phyloP scores from a whole-genome alignment of 2,888 invertebrate species.

The Drosophila austrosaltans region DNA sequence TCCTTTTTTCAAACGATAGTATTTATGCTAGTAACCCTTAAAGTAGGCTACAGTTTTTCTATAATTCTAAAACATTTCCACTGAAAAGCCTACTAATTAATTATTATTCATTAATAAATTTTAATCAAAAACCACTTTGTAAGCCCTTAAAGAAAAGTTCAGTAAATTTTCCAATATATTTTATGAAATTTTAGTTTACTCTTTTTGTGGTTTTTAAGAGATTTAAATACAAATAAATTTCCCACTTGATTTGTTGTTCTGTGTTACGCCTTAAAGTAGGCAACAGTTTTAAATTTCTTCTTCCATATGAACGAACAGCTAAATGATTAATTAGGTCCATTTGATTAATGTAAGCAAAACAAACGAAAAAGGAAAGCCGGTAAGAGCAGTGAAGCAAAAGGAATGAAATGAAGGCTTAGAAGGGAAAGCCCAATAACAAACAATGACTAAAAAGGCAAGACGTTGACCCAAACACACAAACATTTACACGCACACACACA shows the following conservation, averaged over 20 bases:
- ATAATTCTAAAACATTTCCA: too few species aligned
- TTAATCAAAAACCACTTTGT: too few species aligned
- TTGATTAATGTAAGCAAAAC: slow-evolving; percentile 57
- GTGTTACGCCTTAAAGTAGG: slow-evolving; percentile 5
- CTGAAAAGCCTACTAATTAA: too few species aligned
- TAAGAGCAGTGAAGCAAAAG: slow-evolving; percentile 17
- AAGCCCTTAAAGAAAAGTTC: too few species aligned
- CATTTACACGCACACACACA: slow-evolving; percentile 5
- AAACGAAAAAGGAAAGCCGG: slow-evolving; percentile 42
- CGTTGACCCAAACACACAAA: slow-evolving; percentile 31
- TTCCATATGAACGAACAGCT: background rate
- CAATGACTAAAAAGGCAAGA: slow-evolving; percentile 44
- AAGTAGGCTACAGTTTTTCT: too few species aligned
- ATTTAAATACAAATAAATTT: background rate
- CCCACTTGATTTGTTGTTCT: background rate
- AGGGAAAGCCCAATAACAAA: slow-evolving; percentile 29
- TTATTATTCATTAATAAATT: too few species aligned
- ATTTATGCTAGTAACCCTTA: too few species aligned
- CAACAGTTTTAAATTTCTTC: slow-evolving; percentile 9
- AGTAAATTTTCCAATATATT: too few species aligned
- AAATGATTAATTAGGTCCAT: slow-evolving; percentile 62
- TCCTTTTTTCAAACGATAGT: too few species aligned
- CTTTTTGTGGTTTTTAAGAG: background rate
- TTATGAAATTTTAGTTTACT: background rate
- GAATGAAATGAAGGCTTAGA: slow-evolving; percentile 29